phyloP scores from a whole-genome alignment of 1,140 invertebrate genomes.

The Megathymus violae region DNA sequence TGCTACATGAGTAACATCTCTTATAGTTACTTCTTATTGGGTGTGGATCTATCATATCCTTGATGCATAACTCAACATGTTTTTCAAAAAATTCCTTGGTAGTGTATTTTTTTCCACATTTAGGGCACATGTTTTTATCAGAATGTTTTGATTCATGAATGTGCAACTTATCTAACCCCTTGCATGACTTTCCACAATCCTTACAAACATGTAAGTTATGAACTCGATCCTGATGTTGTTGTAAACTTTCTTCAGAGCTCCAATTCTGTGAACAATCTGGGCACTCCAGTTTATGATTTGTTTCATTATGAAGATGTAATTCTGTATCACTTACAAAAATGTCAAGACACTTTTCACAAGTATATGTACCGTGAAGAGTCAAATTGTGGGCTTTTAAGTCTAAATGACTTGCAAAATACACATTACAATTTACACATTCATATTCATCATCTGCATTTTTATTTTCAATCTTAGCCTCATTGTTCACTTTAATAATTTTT shows the following conservation, averaged over 20 bases:
- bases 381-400: constrained; percentile 55
- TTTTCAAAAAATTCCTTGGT: constrained; percentile 66
- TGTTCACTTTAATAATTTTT: constrained; percentile 51
- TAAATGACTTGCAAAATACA: constrained; percentile 44
- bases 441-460: constrained; percentile 33
- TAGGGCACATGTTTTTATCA: constrained; percentile 58
- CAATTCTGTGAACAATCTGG: constrained; percentile 48
- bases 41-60: constrained; percentile 63
- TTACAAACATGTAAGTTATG: constrained; percentile 60
- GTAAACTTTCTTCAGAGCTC: constrained; percentile 50
- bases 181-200: constrained; percentile 63
- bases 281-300: constrained; percentile 53
- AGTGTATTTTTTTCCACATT: constrained; percentile 69
- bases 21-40: constrained; percentile 61
- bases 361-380: constrained; percentile 46
- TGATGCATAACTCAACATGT: constrained; percentile 67
- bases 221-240: constrained; percentile 48
- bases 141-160: constrained; percentile 64
- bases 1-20: constrained; percentile 58
- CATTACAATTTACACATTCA: constrained; percentile 51
- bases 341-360: constrained; percentile 61
- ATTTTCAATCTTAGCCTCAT: constrained; percentile 40
- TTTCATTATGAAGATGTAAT: constrained; percentile 47
- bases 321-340: constrained; percentile 51
- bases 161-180: constrained; percentile 58